These are phyloP conservation scores for Pocillopora verrucosa DNA, from an alignment of 64 coral and sea anemone genomes.

Conservation along the genomic window DNA sequence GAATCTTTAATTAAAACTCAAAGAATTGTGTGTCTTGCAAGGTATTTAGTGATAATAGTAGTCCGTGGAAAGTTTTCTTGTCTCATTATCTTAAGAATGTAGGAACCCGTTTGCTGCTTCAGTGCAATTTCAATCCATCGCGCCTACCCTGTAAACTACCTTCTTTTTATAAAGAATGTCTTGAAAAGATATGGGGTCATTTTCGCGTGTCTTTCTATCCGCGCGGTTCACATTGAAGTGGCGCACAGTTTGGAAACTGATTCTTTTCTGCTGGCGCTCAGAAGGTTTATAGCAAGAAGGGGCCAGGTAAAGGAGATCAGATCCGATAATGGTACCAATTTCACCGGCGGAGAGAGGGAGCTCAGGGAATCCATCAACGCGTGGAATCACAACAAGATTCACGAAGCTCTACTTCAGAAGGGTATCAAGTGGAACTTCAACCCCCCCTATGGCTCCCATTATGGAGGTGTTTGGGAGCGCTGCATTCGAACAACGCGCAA, in stretches of 20 bases:
- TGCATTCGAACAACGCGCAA: conserved; percentile 25
- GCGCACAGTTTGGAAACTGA: conserved; percentile 13
- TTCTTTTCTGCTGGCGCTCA: not conserved
- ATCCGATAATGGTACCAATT: conserved; percentile 10
- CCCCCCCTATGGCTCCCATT: conserved; percentile 1
- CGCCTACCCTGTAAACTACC: not conserved
- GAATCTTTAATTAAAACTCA: conserved; percentile 22
- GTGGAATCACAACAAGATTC: not conserved
- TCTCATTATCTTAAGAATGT: conserved; percentile 20
- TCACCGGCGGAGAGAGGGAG: not conserved
- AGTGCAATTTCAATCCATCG: not conserved
- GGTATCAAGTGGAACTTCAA: conserved; percentile 10
- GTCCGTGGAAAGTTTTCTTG: too few species aligned
- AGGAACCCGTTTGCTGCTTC: not conserved
- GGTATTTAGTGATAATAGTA: too few species aligned
- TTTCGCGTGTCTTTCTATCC: not conserved
- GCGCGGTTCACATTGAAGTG: not conserved
- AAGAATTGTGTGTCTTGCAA: too few species aligned
- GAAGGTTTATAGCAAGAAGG: conserved; percentile 14
- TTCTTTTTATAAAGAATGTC: conserved; percentile 20
- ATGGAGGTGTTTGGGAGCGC: conserved; percentile 42
- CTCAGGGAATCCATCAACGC: not conserved
- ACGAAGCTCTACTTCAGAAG: not conserved
- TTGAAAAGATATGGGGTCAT: conserved; percentile 28
- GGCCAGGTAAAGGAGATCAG: not conserved